phyloP scores from a whole-genome alignment of 2,797 vertebrate species.

The Apogon hyalosoma region DNA sequence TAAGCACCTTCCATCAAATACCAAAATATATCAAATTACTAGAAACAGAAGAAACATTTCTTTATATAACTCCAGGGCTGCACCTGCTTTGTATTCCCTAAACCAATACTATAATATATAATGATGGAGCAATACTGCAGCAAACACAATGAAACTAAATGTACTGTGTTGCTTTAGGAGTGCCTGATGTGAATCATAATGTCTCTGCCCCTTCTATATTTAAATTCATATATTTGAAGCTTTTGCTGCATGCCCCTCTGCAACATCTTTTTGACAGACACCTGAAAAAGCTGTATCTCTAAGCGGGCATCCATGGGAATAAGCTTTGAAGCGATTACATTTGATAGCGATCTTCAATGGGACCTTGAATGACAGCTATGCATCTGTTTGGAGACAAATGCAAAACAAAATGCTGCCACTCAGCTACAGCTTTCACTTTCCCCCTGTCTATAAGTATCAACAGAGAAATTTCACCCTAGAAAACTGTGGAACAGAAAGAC shows the following conservation, averaged over 20 bases:
- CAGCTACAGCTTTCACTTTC: conserved; percentile 69
- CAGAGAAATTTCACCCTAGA: conserved; percentile 64
- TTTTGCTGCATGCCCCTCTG: conserved; percentile 71
- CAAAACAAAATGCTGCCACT: conserved; percentile 87
- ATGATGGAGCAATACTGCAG: conserved; percentile 38
- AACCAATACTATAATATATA: conserved; percentile 26
- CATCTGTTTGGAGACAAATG: conserved; percentile 86
- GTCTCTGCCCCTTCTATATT: conserved; percentile 77
- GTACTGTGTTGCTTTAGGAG: conserved; percentile 60
- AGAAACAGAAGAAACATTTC: too few relatives aligned
- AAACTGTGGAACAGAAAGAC: conserved; percentile 66
- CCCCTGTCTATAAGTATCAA: conserved; percentile 72
- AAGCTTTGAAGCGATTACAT: conserved; percentile 85
- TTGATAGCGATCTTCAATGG: conserved; percentile 86
- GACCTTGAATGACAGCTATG: conserved; percentile 87
- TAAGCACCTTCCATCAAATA: too few relatives aligned
- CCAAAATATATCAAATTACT: too few relatives aligned
- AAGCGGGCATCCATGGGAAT: conserved; percentile 84
- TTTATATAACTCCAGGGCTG: too few relatives aligned
- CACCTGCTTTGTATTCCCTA: not conserved
- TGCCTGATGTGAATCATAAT: conserved; percentile 75
- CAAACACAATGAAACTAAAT: conserved; percentile 46
- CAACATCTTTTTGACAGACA: conserved; percentile 82
- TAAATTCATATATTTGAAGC: conserved; percentile 81
- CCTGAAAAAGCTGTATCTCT: conserved; percentile 84